Evolutionary conservation across 2,113 vertebrate genomes (phyloP).

Genomic region (Stigmatopora argus): DNA sequence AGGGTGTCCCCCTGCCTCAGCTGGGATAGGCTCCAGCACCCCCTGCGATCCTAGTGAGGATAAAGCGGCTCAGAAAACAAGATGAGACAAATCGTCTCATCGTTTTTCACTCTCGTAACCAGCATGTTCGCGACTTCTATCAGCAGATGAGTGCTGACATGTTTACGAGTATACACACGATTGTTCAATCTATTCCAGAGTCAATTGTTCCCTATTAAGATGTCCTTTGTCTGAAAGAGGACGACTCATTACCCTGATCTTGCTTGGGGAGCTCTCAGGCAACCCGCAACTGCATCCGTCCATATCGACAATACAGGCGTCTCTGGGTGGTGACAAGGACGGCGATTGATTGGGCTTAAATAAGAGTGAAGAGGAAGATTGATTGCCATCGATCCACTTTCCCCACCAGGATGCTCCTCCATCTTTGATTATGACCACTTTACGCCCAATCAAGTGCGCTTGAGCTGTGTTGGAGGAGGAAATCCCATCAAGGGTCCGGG

Average conservation of each 20-base stretch:
- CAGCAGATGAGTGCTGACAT: conserved; percentile 2
- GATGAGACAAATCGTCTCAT: too few relatives aligned
- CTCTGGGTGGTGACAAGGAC: conserved; percentile 61
- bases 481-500: conserved; percentile 55
- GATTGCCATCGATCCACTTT: conserved; percentile 57
- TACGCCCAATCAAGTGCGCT: conserved; percentile 47
- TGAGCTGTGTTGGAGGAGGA: conserved; percentile 31
- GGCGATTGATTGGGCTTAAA: conserved; percentile 61
- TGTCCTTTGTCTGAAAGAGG: conserved; percentile 31
- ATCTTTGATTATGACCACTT: conserved; percentile 67
- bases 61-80: too few relatives aligned
- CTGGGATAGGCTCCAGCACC: too few relatives aligned
- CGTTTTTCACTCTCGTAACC: neutral
- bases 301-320: conserved; percentile 44
- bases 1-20: too few relatives aligned
- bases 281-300: conserved; percentile 33
- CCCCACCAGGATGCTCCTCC: conserved; percentile 45
- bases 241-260: conserved; percentile 35
- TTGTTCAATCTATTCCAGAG: conserved; percentile 12
- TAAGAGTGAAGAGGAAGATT: conserved; percentile 62
- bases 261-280: conserved; percentile 21
- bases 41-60: too few relatives aligned
- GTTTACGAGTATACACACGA: conserved; percentile 2
- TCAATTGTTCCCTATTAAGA: conserved; percentile 51
- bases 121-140: neutral